A percentile compares a stretch with the other conserved stretches of the same genome.
These are phyloP conservation scores for Lycophotia porphyrea DNA, from an alignment of 2,888 invertebrate genomes.

Conservation along the genomic window DNA sequence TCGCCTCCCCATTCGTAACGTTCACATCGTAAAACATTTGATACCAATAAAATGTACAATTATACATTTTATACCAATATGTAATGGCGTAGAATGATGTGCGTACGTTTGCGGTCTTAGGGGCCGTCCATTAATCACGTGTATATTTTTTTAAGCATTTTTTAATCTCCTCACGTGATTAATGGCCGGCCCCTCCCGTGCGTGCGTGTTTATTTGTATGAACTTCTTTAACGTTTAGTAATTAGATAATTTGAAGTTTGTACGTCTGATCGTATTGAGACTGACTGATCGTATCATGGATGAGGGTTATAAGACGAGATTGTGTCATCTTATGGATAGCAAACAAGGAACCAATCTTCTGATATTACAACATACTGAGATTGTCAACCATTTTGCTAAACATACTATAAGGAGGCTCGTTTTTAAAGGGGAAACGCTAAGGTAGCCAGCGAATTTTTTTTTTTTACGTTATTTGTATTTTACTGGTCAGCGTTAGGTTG, in stretches of 20 bases:
- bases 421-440: too few species aligned
- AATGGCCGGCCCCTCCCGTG: too few species aligned
- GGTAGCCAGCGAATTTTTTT: too few species aligned
- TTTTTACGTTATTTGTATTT: too few species aligned
- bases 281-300: not conserved
- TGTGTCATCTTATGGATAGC: not conserved
- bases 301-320: not conserved
- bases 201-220: constrained; percentile 36
- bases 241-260: not conserved
- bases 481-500: too few species aligned
- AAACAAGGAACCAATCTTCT: not conserved
- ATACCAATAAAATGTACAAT: constrained; percentile 55
- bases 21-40: constrained; percentile 52
- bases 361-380: not conserved
- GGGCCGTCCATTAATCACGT: too few species aligned
- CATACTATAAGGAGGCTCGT: not conserved
- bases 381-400: not conserved
- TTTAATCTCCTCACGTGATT: too few species aligned
- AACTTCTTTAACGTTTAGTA: not conserved
- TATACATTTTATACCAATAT: constrained; percentile 35
- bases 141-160: too few species aligned
- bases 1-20: constrained; percentile 17
- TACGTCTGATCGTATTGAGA: not conserved
- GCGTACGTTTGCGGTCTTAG: constrained; percentile 30
- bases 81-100: constrained; percentile 28